Evolutionary conservation across 2,797 vertebrate species (phyloP).

Genomic region (Synaphobranchus kaupii): DNA sequence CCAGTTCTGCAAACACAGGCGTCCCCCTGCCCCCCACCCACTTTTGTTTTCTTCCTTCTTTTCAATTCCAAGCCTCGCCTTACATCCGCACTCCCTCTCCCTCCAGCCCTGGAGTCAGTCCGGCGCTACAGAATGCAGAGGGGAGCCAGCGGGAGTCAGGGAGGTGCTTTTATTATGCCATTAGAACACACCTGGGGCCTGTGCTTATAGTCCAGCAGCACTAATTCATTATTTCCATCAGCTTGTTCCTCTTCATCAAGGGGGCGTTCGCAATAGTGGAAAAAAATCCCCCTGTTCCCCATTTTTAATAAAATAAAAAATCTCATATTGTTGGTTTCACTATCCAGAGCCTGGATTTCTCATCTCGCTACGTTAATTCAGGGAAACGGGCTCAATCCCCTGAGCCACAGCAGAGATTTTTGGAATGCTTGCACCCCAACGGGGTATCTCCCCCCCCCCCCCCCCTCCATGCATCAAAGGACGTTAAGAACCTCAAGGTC

Average conservation of each 20-base stretch:
- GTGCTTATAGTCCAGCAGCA: background rate
- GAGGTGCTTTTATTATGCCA: background rate
- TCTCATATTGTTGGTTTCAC: background rate
- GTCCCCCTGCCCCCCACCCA: conserved; percentile 47
- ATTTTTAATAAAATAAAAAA: background rate
- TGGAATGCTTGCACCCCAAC: background rate
- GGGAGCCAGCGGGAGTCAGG: conserved; percentile 10
- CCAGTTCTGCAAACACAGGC: conserved; percentile 66
- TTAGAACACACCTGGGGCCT: conserved; percentile 8
- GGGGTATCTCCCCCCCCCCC: background rate
- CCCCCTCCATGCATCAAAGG: background rate
- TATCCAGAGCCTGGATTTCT: background rate
- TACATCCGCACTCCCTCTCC: conserved; percentile 42
- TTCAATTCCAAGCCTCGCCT: conserved; percentile 56
- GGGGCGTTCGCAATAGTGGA: background rate
- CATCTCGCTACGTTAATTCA: background rate
- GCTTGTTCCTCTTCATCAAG: background rate
- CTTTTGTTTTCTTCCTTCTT: background rate
- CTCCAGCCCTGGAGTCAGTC: background rate
- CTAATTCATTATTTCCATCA: conserved; percentile 11
- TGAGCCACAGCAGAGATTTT: background rate
- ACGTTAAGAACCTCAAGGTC: background rate
- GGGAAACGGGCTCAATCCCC: background rate
- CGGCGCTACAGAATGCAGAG: background rate
- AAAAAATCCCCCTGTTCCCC: background rate